These are phyloP conservation scores for Tachypleus tridentatus DNA, from an alignment of 1,140 invertebrate genomes.

Conservation along the genomic window DNA sequence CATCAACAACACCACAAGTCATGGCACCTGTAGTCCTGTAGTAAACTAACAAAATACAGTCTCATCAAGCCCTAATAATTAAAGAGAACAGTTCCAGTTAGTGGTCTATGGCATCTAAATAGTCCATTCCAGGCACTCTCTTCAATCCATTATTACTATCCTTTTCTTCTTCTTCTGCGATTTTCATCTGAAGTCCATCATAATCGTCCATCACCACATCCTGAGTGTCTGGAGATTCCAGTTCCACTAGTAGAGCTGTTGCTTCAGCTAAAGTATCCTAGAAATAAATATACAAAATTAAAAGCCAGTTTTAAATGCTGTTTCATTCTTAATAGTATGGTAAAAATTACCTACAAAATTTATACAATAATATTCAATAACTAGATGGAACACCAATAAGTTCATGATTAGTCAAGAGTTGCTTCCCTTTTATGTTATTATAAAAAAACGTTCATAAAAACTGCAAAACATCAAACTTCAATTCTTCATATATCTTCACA, in stretches of 20 bases:
- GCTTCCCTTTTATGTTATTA: not conserved
- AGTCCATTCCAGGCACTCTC: not conserved
- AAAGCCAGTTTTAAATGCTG: not conserved
- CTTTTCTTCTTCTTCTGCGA: slow-evolving; percentile 5
- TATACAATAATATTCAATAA: not conserved
- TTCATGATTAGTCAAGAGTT: not conserved
- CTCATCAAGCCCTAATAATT: too few relatives aligned
- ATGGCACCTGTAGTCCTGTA: too few relatives aligned
- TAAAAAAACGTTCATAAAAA: not conserved
- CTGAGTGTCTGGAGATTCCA: slow-evolving; percentile 30
- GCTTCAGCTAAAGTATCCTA: slow-evolving; percentile 38
- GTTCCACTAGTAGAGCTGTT: slow-evolving; percentile 35
- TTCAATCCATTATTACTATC: not conserved
- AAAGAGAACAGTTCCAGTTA: too few relatives aligned
- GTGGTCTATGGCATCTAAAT: not conserved
- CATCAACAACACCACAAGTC: too few relatives aligned
- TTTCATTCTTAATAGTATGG: not conserved
- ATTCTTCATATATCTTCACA: too few relatives aligned
- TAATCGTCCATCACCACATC: slow-evolving; percentile 29
- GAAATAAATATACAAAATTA: slow-evolving; percentile 7
- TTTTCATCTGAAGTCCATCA: slow-evolving; percentile 1
- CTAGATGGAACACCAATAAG: not conserved
- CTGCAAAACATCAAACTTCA: too few relatives aligned
- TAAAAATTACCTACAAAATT: not conserved
- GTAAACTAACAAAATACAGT: too few relatives aligned